Base-by-base conservation (phyloP, 1,140 invertebrate species). In the Drosophila burlai region DNA sequence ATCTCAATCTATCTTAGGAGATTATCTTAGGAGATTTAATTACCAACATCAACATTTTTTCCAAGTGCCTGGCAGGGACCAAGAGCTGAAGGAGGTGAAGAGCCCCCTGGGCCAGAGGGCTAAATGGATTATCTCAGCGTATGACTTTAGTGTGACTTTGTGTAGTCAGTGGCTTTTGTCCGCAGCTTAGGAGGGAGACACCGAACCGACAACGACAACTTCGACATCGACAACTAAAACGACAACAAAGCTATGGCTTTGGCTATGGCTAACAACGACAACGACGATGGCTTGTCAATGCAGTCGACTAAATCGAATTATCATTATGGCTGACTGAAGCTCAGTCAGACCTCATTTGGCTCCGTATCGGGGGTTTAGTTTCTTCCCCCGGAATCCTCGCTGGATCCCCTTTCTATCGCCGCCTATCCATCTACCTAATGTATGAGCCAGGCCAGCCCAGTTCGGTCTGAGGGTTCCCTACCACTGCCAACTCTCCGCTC, bases 311-410 rank as follows among this genome's bases (percentile, higher is more conserved):
- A 92, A 93, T 93, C 92, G 91, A 92, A 92, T 92, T 89, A 92
- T 92, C 84, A 92, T 91, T 91, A 92, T 92, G 91, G 86, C 86
- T 92, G 91, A 81, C 80, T 92, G 91, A 83, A 86, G 81, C 83
- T 89, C 91, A 92, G 80, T 92, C 83, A 91, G 91, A 89, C 83
- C 84, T 86, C 80, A 91, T 91, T 92, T 89, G 81, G 81, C 83
- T 78, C 65, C 73, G 63, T 65, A 58, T 76, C 59, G 69, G 52
- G 62, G 75, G 36, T 71, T 78, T 71, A 69, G 63, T 78, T 77
- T 64, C 62, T 49, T 50, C 16, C 43, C 47, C 16, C 61, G 16
- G 18, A 11, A 34, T 77, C 29, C 50, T 8, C 26, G 10, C 15
- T 18, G 18, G 31, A 29, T 34, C 47, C 31, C 36, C 54, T 40